Evolutionary conservation across 1,140 invertebrate species (phyloP).

Genomic region (Cecropterus lyciades): DNA sequence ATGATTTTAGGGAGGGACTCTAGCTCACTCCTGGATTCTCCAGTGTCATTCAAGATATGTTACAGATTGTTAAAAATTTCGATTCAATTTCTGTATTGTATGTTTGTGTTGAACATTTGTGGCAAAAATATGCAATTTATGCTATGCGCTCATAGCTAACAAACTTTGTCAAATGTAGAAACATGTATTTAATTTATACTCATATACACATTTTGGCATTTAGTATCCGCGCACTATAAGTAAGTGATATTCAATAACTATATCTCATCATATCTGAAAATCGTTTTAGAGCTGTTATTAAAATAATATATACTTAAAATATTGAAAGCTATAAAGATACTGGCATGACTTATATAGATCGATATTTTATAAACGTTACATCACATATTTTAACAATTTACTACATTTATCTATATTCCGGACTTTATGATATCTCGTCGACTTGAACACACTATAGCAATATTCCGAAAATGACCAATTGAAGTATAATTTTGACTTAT

Average conservation of each 20-base stretch:
- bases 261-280: no score
- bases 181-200: background rate
- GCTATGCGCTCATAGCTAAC: no score
- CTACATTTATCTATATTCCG: background rate
- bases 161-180: no score
- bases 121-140: background rate
- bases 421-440: background rate
- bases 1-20: no score
- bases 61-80: no score
- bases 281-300: no score
- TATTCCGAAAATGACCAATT: conserved; percentile 8
- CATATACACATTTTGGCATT: no score
- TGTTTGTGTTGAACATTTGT: background rate
- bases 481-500: background rate
- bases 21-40: no score
- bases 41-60: no score
- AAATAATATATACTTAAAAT: background rate
- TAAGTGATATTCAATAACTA: conserved; percentile 1
- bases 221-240: background rate
- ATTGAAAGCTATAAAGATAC: background rate
- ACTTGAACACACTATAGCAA: no score
- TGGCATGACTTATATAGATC: background rate
- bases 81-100: no score
- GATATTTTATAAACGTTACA: background rate
- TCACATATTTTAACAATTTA: background rate